These are phyloP conservation scores for Pempheris klunzingeri DNA, from an alignment of 2,797 vertebrate genomes.

Conservation along the genomic window DNA sequence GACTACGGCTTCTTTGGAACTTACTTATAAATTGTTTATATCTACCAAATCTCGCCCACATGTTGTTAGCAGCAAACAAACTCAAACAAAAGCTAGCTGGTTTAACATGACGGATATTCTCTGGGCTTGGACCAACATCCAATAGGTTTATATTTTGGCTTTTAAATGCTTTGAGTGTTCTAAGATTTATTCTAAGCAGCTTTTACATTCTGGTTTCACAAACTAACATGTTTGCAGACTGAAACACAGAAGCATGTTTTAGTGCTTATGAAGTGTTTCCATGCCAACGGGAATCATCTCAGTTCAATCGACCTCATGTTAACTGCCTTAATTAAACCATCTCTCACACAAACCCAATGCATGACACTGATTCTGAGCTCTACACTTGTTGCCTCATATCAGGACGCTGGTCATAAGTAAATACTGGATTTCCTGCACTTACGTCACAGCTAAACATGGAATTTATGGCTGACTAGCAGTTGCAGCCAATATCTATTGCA, in stretches of 20 bases:
- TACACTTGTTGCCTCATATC: not conserved
- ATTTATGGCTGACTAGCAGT: not conserved
- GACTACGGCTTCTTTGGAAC: not conserved
- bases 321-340: not conserved
- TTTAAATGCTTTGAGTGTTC: not conserved
- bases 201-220: not conserved
- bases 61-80: conserved; percentile 4
- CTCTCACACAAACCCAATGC: not conserved
- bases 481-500: not conserved
- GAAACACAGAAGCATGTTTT: not conserved
- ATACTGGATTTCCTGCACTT: not conserved
- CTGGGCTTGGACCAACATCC: not conserved
- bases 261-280: not conserved
- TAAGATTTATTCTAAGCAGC: not conserved
- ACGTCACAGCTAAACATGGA: not conserved
- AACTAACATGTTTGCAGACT: not conserved
- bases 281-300: not conserved
- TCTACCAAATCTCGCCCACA: not conserved
- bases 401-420: not conserved
- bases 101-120: not conserved
- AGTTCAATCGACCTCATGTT: not conserved
- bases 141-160: not conserved
- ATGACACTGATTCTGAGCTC: not conserved
- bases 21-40: conserved; percentile 1
- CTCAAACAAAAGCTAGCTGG: conserved; percentile 13